These are phyloP conservation scores for Seira musarum DNA, from an alignment of 2,888 invertebrate species.

Conservation along the genomic window DNA sequence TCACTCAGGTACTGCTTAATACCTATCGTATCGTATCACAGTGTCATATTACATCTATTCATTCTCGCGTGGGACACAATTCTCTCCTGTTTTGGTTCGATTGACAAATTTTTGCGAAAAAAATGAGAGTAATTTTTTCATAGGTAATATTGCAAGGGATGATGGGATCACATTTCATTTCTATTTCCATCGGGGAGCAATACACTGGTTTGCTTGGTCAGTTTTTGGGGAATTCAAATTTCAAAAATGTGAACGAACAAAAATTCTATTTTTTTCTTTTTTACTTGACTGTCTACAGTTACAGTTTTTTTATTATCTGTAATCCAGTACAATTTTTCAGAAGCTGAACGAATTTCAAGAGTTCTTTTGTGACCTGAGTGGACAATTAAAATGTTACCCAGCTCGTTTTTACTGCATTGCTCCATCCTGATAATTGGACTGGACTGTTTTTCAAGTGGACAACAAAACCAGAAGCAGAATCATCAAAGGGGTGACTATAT, in stretches of 20 bases:
- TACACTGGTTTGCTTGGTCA: not conserved
- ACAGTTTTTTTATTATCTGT: no score
- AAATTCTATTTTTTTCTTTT: not conserved
- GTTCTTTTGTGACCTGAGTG: no score
- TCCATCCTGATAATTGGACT: slow-evolving; percentile 26
- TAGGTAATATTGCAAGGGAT: slow-evolving; percentile 29
- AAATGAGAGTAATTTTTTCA: slow-evolving; percentile 1
- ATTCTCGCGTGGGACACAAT: no score
- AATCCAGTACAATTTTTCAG: no score
- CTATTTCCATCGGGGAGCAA: slow-evolving; percentile 1
- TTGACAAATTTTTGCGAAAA: slow-evolving; percentile 43
- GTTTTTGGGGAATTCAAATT: not conserved
- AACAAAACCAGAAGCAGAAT: slow-evolving; percentile 20
- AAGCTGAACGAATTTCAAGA: no score
- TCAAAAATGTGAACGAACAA: not conserved
- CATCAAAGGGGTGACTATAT: slow-evolving; percentile 37
- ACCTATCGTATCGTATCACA: no score
- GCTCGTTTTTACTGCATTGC: slow-evolving; percentile 9
- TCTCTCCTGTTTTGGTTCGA: not conserved
- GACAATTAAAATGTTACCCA: slow-evolving; percentile 32
- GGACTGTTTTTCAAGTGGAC: slow-evolving; percentile 2
- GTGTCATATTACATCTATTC: no score
- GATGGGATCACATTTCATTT: slow-evolving; percentile 35
- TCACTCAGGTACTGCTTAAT: no score
- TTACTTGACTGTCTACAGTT: no score